Conservation (phyloP, 2,113 vertebrate genomes). For the Telmatochromis brachygnathus region DNA sequence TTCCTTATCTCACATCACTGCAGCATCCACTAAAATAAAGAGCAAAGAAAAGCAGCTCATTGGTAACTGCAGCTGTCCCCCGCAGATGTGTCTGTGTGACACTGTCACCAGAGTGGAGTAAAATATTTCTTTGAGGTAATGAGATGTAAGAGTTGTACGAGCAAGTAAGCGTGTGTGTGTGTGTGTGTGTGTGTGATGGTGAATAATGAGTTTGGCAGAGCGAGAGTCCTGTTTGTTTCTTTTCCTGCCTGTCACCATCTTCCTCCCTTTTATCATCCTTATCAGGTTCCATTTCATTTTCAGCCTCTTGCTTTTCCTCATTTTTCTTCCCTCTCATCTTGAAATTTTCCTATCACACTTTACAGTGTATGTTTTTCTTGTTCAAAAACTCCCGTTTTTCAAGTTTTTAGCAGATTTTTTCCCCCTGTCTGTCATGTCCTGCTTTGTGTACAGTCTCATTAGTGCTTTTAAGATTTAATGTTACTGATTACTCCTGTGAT, state of each 20-base stretch:
- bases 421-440: neutral
- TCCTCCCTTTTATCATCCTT: constrained; percentile 2
- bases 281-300: constrained; percentile 1
- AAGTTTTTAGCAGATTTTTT: neutral
- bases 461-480: neutral
- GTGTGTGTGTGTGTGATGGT: neutral
- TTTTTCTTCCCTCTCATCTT: neutral
- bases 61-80: neutral
- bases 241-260: neutral
- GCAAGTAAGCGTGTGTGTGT: neutral
- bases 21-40: neutral
- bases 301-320: neutral
- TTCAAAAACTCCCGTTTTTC: neutral
- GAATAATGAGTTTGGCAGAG: constrained; percentile 10
- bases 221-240: neutral
- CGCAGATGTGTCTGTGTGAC: neutral
- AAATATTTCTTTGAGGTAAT: constrained; percentile 14
- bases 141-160: neutral
- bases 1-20: neutral
- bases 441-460: neutral
- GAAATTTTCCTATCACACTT: neutral
- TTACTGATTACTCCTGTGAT: neutral
- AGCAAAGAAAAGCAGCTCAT: neutral
- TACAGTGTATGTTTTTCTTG: neutral
- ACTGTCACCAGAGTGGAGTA: neutral